Conservation (phyloP, 1,140 invertebrate species). For the Babylonia areolata region DNA sequence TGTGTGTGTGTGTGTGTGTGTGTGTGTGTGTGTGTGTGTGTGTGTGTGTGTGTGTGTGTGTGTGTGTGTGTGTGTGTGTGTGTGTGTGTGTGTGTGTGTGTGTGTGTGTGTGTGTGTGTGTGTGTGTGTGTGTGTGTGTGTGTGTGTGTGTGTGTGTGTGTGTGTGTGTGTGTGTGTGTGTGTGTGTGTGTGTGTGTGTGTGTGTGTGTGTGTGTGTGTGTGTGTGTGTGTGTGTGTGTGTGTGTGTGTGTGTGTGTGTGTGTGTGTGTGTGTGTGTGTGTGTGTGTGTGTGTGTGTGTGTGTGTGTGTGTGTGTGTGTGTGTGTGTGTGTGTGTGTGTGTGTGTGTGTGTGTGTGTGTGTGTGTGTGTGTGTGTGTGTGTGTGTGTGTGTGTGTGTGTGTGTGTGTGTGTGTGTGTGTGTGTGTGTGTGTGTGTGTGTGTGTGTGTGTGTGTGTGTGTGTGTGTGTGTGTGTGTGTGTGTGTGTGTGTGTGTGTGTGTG, state of each 20-base stretch:
- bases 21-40: too few species aligned
- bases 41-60: too few species aligned
- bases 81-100: too few species aligned
- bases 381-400: constrained; percentile 27
- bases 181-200: not conserved
- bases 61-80: too few species aligned
- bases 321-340: constrained; percentile 26
- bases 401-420: constrained; percentile 27
- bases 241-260: constrained; percentile 30
- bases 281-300: constrained; percentile 43
- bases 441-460: not conserved
- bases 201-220: constrained; percentile 31
- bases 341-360: constrained; percentile 34
- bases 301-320: constrained; percentile 43
- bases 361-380: constrained; percentile 32
- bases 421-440: constrained; percentile 22
- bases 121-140: too few species aligned
- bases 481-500: constrained; percentile 26
- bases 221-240: constrained; percentile 44
- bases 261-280: constrained; percentile 47
- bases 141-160: too few species aligned
- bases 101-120: too few species aligned
- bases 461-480: not conserved
- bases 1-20: too few species aligned
- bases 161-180: too few species aligned